phyloP scores from a whole-genome alignment of 2,888 invertebrate genomes.

The Drosophila paracracens region DNA sequence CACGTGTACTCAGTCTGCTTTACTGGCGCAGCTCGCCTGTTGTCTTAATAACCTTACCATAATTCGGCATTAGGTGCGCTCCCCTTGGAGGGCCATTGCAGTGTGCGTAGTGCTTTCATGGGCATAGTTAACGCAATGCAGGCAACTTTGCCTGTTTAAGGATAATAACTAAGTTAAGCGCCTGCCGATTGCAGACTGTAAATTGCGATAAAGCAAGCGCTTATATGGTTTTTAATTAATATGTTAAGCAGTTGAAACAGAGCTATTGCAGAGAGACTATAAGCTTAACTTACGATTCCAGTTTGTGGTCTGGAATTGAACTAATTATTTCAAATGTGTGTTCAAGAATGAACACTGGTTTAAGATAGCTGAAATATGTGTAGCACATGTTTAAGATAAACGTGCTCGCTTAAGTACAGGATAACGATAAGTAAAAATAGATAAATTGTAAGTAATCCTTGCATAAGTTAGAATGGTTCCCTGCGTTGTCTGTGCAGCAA shows the following conservation, averaged over 20 bases:
- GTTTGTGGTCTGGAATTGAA: background rate
- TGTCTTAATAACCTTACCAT: constrained; percentile 54
- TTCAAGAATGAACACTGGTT: no score
- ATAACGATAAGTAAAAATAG: no score
- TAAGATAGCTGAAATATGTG: no score
- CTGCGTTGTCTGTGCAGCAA: no score
- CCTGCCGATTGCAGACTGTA: constrained; percentile 4
- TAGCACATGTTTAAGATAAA: no score
- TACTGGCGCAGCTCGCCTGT: constrained; percentile 9
- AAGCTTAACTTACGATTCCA: background rate
- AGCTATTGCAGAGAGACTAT: background rate
- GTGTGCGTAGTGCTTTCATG: constrained; percentile 16
- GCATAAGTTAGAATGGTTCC: no score
- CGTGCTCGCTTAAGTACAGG: no score
- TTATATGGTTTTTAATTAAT: background rate
- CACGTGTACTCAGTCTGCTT: constrained; percentile 56
- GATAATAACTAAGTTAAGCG: constrained; percentile 23
- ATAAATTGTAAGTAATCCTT: no score
- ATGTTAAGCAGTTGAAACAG: background rate
- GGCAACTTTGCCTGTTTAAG: constrained; percentile 11
- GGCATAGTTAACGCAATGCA: constrained; percentile 52
- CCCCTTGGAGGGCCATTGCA: constrained; percentile 2
- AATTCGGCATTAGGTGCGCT: constrained; percentile 67
- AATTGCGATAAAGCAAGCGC: background rate
- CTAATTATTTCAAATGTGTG: background rate